Conservation (phyloP, 2,113 vertebrate genomes). For the Platycercus adscitus region DNA sequence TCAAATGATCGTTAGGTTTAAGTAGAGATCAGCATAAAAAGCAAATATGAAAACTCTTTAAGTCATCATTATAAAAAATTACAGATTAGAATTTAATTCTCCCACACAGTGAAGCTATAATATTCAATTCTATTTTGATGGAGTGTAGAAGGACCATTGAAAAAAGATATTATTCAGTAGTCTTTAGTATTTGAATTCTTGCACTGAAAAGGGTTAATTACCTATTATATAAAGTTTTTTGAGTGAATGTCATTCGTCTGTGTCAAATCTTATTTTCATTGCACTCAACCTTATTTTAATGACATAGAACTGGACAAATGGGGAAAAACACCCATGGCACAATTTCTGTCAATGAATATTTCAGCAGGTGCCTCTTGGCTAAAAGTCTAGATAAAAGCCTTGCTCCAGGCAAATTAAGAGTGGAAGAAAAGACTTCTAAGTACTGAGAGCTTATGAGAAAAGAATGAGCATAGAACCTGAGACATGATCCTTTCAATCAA, state of each 20-base stretch:
- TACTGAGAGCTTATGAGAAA: conserved; percentile 70
- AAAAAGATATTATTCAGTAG: background rate
- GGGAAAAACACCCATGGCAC: conserved; percentile 79
- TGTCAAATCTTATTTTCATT: conserved; percentile 73
- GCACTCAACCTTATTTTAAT: conserved; percentile 68
- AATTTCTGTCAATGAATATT: conserved; percentile 84
- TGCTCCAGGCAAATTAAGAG: conserved; percentile 81
- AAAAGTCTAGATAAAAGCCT: conserved; percentile 84
- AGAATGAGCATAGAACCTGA: conserved; percentile 43
- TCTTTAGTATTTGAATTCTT: background rate
- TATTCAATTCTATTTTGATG: background rate
- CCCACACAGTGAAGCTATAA: background rate
- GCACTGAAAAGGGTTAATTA: conserved; percentile 67
- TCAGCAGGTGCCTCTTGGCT: conserved; percentile 84
- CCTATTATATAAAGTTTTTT: conserved; percentile 66
- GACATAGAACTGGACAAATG: conserved; percentile 79
- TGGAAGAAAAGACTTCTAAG: conserved; percentile 77
- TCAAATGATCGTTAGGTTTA: background rate
- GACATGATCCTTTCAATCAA: conserved; percentile 63
- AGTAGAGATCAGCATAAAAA: background rate
- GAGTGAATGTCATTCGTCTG: conserved; percentile 44
- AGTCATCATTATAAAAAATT: background rate
- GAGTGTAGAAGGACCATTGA: background rate
- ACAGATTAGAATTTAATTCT: background rate
- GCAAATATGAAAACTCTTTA: background rate